Percentiles rank a stretch among this genome's conserved stretches.
Conservation (phyloP, 2,888 invertebrate genomes). For the Eristalis arbustorum region DNA sequence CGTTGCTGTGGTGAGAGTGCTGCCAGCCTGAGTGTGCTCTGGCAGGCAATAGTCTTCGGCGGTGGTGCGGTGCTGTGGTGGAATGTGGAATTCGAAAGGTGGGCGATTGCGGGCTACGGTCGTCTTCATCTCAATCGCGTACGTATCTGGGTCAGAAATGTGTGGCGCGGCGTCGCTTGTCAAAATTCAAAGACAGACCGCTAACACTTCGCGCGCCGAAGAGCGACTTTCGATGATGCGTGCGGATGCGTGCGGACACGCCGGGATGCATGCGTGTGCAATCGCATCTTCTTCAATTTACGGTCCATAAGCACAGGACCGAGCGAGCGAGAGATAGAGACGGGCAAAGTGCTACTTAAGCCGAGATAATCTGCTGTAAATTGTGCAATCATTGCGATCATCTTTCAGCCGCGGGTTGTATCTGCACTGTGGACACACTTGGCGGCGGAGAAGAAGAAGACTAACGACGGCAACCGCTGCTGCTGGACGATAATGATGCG, state of each 20-base stretch:
- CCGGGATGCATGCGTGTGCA: constrained; percentile 51
- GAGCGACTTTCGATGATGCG: constrained; percentile 22
- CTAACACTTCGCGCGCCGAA: background rate
- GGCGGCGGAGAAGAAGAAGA: constrained; percentile 72
- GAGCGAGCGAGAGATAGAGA: constrained; percentile 28
- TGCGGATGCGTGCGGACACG: constrained; percentile 13
- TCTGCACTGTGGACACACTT: constrained; percentile 72
- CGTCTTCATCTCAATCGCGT: constrained; percentile 8
- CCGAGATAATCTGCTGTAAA: constrained; percentile 67
- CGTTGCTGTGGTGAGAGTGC: constrained; percentile 42
- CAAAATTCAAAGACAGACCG: constrained; percentile 10
- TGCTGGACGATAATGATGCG: constrained; percentile 43
- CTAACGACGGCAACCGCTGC: constrained; percentile 37
- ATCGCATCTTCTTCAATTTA: constrained; percentile 48
- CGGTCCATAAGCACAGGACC: constrained; percentile 8
- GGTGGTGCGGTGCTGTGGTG: background rate
- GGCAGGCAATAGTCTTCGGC: constrained; percentile 9
- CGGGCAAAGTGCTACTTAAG: constrained; percentile 66
- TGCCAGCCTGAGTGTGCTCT: background rate
- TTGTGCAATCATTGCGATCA: constrained; percentile 70
- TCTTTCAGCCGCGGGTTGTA: constrained; percentile 66
- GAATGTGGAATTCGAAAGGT: constrained; percentile 58
- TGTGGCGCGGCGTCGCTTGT: background rate
- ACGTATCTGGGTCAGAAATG: constrained; percentile 37
- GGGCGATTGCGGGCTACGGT: constrained; percentile 38